Evolutionary conservation across 2,888 invertebrate genomes (phyloP).

Genomic region (Acanthosepion lycidas): DNA sequence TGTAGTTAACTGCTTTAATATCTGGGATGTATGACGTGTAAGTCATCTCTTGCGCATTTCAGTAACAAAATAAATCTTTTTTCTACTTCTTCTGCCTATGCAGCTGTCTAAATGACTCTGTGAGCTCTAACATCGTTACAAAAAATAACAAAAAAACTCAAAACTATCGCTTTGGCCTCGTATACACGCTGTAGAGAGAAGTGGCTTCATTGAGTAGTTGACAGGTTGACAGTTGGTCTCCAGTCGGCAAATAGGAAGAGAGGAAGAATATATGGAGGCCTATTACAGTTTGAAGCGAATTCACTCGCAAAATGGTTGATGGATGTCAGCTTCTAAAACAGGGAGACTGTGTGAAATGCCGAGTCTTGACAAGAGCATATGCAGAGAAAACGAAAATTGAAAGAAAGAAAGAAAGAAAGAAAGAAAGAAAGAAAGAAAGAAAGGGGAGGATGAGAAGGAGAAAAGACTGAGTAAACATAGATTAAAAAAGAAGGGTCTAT

Average conservation of each 20-base stretch:
- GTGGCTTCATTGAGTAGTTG: neutral
- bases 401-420: neutral
- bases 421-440: neutral
- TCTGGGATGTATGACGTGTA: too few relatives aligned
- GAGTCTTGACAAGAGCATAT: neutral
- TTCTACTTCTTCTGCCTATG: too few relatives aligned
- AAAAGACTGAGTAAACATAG: too few relatives aligned
- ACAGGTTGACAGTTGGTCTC: neutral
- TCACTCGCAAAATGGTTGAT: neutral
- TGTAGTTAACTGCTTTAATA: too few relatives aligned
- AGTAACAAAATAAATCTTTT: too few relatives aligned
- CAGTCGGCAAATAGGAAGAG: neutral
- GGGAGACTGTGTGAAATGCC: neutral
- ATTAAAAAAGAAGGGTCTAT: too few relatives aligned
- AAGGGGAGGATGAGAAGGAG: neutral
- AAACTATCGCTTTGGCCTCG: too few relatives aligned
- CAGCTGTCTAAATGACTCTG: too few relatives aligned
- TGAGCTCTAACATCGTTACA: too few relatives aligned
- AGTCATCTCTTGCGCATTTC: too few relatives aligned
- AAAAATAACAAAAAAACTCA: too few relatives aligned
- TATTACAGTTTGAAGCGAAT: neutral
- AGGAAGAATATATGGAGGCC: neutral
- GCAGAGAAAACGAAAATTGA: neutral
- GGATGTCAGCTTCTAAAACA: neutral
- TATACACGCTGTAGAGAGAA: too few relatives aligned